phyloP scores from a whole-genome alignment of 1,140 invertebrate genomes.

The Diachasma alloeum region DNA sequence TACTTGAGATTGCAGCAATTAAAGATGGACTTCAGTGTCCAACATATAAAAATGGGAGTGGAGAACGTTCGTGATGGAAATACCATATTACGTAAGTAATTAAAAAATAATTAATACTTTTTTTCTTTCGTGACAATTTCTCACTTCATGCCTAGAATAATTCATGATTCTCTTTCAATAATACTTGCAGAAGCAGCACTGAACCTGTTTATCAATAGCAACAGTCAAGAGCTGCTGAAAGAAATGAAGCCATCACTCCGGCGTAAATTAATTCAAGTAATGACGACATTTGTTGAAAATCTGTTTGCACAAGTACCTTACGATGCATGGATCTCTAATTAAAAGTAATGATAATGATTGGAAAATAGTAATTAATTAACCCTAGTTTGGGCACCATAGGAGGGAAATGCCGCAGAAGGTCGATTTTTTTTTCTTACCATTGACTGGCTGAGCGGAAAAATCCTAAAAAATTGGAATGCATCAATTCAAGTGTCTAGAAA shows the following conservation, averaged over 20 bases:
- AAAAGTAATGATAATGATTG: slow-evolving; percentile 28
- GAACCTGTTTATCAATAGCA: slow-evolving; percentile 87
- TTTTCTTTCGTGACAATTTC: background rate
- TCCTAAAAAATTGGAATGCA: too few relatives aligned
- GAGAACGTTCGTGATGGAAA: slow-evolving; percentile 83
- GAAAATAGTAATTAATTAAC: background rate
- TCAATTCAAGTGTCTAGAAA: too few relatives aligned
- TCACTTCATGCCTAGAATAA: background rate
- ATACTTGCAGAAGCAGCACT: slow-evolving; percentile 75
- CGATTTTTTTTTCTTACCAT: too few relatives aligned
- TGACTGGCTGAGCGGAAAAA: too few relatives aligned
- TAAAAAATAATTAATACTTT: background rate
- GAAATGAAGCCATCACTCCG: slow-evolving; percentile 88
- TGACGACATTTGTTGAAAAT: slow-evolving; percentile 78
- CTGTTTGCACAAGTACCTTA: slow-evolving; percentile 80
- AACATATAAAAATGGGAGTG: slow-evolving; percentile 82
- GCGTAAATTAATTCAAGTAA: slow-evolving; percentile 76
- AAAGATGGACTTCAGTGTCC: slow-evolving; percentile 83
- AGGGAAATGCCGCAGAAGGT: too few relatives aligned
- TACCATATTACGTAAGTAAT: slow-evolving; percentile 76
- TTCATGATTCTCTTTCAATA: background rate
- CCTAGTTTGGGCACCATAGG: too few relatives aligned
- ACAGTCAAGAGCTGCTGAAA: slow-evolving; percentile 80
- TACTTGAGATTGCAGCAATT: slow-evolving; percentile 76
- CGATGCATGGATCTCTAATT: slow-evolving; percentile 74